Evolutionary conservation across 2,113 vertebrate genomes (phyloP).

Genomic region (Symphodus melops): DNA sequence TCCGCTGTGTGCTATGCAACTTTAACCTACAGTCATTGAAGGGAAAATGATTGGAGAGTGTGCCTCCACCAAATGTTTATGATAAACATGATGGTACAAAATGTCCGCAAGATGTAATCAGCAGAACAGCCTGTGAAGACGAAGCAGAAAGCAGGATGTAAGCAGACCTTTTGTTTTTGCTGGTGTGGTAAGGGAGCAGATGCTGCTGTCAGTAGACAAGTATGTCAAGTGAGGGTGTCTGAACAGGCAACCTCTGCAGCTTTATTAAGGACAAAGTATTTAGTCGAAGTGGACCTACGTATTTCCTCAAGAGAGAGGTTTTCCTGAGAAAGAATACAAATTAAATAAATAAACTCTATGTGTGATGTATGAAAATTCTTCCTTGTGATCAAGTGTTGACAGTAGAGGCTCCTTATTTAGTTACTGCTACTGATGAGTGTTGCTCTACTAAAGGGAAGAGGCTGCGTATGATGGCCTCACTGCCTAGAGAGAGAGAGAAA

Average conservation of each 20-base stretch:
- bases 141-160: slow-evolving; percentile 18
- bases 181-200: slow-evolving; percentile 35
- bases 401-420: slow-evolving; percentile 57
- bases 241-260: slow-evolving; percentile 38
- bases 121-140: slow-evolving; percentile 20
- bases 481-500: too few species aligned
- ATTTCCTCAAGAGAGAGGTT: slow-evolving; percentile 43
- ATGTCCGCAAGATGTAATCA: slow-evolving; percentile 45
- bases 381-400: slow-evolving; percentile 41
- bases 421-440: slow-evolving; percentile 65
- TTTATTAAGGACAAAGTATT: slow-evolving; percentile 55
- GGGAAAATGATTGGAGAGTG: slow-evolving; percentile 32
- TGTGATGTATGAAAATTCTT: slow-evolving; percentile 45
- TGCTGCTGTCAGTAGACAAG: slow-evolving; percentile 3
- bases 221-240: slow-evolving; percentile 18
- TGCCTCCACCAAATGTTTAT: slow-evolving; percentile 48
- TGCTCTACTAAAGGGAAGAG: slow-evolving; percentile 45
- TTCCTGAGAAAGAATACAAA: slow-evolving; percentile 50
- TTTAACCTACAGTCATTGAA: slow-evolving; percentile 48
- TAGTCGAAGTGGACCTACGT: slow-evolving; percentile 71
- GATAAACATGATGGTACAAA: slow-evolving; percentile 68
- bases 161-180: slow-evolving; percentile 24
- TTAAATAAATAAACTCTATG: slow-evolving; percentile 48
- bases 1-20: slow-evolving; percentile 69
- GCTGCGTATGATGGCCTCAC: slow-evolving; percentile 34